A percentile compares a stretch with the other conserved stretches of the same genome.
Evolutionary conservation across 2,888 invertebrate genomes (phyloP).

Genomic region (Lasioglossum leucozonium): DNA sequence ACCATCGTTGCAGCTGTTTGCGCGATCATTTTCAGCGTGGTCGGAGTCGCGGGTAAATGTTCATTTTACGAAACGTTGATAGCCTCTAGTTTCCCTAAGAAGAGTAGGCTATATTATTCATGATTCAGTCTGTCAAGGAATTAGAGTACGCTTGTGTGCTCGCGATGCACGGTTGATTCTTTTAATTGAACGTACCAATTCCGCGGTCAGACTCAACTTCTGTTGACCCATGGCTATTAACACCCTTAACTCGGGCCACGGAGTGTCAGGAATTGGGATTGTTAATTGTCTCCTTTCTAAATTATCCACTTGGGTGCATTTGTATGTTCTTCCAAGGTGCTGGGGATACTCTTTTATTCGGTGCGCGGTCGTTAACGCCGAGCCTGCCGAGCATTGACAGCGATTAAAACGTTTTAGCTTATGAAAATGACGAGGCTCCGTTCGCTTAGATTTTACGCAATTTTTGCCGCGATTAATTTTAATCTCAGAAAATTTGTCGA

Average conservation of each 20-base stretch:
- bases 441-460: too few species aligned
- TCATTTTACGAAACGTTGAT: neutral
- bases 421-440: too few species aligned
- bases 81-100: neutral
- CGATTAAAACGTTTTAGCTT: too few species aligned
- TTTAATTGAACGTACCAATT: constrained; percentile 48
- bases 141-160: neutral
- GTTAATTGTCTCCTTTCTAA: constrained; percentile 34
- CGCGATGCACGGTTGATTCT: neutral
- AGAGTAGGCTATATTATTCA: neutral
- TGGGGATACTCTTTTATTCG: neutral
- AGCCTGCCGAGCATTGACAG: too few species aligned
- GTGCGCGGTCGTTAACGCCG: neutral
- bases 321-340: neutral
- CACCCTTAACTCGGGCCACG: constrained; percentile 37
- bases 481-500: too few species aligned
- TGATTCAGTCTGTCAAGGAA: constrained; percentile 6
- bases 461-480: too few species aligned
- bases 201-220: constrained; percentile 34
- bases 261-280: constrained; percentile 33
- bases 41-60: constrained; percentile 90
- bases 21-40: constrained; percentile 91
- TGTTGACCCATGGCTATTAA: constrained; percentile 52
- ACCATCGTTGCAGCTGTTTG: constrained; percentile 92
- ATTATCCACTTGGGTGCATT: constrained; percentile 23